A percentile compares a stretch with the other conserved stretches of the same genome.
phyloP scores from a whole-genome alignment of 2,888 invertebrate genomes.

The Laspeyria flexula region DNA sequence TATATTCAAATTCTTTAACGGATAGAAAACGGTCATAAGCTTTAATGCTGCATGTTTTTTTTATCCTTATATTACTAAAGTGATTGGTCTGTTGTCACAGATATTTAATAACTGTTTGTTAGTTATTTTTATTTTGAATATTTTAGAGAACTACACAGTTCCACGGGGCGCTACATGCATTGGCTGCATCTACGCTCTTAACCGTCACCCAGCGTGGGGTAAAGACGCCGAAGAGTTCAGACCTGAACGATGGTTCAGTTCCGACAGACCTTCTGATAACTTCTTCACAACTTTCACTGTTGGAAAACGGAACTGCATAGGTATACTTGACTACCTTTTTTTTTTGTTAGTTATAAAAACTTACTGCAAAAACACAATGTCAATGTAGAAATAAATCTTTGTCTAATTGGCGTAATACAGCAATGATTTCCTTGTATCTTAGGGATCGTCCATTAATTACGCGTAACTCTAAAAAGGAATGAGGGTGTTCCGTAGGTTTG shows the following conservation, averaged over 20 bases:
- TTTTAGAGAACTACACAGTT: conserved; percentile 3
- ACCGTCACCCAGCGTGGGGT: conserved; percentile 45
- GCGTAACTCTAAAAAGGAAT: too few species aligned
- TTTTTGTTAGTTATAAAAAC: background rate
- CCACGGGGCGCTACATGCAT: background rate
- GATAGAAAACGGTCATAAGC: too few species aligned
- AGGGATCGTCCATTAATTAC: too few species aligned
- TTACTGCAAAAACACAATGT: too few species aligned
- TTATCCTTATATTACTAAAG: too few species aligned
- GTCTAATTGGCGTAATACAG: too few species aligned
- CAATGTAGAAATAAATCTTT: too few species aligned
- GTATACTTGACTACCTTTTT: background rate
- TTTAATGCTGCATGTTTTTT: too few species aligned
- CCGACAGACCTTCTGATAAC: conserved; percentile 21
- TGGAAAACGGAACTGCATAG: conserved; percentile 4
- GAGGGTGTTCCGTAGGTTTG: too few species aligned
- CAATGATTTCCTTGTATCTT: too few species aligned
- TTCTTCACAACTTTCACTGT: background rate
- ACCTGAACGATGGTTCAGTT: conserved; percentile 49
- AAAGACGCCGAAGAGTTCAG: conserved; percentile 40
- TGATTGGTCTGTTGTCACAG: too few species aligned
- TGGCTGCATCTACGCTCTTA: conserved; percentile 9
- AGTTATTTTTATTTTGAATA: background rate
- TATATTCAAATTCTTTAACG: too few species aligned
- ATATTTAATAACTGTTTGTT: background rate